A percentile compares a stretch with the other conserved stretches of the same genome.
Conservation (phyloP, 2,113 vertebrate species). For the Campylomormyrus numenius region DNA sequence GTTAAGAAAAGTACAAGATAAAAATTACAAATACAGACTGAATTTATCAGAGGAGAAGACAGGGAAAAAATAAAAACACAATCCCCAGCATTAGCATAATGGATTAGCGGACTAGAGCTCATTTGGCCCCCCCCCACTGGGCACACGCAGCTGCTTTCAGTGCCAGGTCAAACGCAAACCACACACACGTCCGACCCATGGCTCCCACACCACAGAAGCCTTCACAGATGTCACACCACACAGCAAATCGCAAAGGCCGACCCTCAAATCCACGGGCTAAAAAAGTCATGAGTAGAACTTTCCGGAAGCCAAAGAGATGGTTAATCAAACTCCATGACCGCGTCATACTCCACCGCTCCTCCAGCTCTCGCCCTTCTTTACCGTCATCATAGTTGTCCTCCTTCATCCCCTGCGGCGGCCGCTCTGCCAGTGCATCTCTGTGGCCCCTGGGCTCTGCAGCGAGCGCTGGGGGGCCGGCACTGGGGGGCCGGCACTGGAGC, state of each 20-base stretch:
- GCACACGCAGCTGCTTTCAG: background rate
- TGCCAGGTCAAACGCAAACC: background rate
- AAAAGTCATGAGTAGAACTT: background rate
- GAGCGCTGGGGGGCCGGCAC: constrained; percentile 24
- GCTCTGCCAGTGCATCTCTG: background rate
- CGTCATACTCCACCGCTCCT: background rate
- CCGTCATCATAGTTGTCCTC: constrained; percentile 60
- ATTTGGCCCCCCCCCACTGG: background rate
- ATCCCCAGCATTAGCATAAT: background rate
- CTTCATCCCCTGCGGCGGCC: constrained; percentile 54
- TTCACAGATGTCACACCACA: background rate
- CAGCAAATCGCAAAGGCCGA: background rate
- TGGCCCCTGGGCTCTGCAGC: constrained; percentile 4
- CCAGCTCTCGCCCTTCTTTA: constrained; percentile 32
- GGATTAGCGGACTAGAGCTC: background rate
- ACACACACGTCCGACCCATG: background rate
- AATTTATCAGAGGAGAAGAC: background rate
- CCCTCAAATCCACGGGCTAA: background rate
- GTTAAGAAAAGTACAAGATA: constrained; percentile 25
- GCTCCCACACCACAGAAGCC: background rate
- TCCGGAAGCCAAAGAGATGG: background rate
- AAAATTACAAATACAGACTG: background rate
- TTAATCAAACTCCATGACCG: background rate
- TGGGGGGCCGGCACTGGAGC: background rate
- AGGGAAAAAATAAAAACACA: background rate